Evolutionary conservation across 2,888 invertebrate genomes (phyloP), one percentile per base, ranked within the genome.

Genomic region (Cordilura impudica): DNA sequence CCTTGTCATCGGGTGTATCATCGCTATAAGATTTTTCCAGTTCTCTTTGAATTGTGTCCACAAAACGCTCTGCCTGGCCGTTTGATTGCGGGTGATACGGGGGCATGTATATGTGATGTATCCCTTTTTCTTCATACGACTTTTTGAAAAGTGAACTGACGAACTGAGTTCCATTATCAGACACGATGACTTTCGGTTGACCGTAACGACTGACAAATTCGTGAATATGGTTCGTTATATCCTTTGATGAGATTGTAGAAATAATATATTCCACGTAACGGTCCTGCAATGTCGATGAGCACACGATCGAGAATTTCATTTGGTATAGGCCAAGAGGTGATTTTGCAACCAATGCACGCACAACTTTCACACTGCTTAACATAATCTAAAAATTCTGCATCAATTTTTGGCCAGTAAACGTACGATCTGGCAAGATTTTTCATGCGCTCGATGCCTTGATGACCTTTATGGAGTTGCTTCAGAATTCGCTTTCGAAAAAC

Each of bases 361-460:
- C 58, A 69, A 5, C 23, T 35, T 1, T 31, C 21, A 16, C 58
- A 69, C 7, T 58, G 39, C 19, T 80, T 73, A 1, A 84, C 78
- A 4, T 74, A 43, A 6, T 80, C 61, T 69, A 84, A 83, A 10
- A 84, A 83, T 14, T 85, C 84, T 10, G 35, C 21, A 39, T 81
- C 74, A 10, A 84, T 78, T 14, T 78, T 81, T 8, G 83, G 83
- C 76, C 84, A 85, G 74, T 83, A 84, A 53, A 83, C 76, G n/a
- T n/a, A n/a, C n/a, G n/a, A n/a, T n/a, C n/a, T n/a, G n/a, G n/a
- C n/a, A n/a, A n/a, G n/a, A n/a, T n/a, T n/a, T n/a, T n/a, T n/a
- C n/a, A n/a, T n/a, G n/a, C n/a, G n/a, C n/a, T n/a, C n/a, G n/a
- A n/a, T n/a, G n/a, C 66, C 66, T 29, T 74, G 79, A 19, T 78